A percentile compares a stretch with the other conserved stretches of the same genome.
phyloP scores from a whole-genome alignment of 2,888 invertebrate species.

The Villa cingulata region DNA sequence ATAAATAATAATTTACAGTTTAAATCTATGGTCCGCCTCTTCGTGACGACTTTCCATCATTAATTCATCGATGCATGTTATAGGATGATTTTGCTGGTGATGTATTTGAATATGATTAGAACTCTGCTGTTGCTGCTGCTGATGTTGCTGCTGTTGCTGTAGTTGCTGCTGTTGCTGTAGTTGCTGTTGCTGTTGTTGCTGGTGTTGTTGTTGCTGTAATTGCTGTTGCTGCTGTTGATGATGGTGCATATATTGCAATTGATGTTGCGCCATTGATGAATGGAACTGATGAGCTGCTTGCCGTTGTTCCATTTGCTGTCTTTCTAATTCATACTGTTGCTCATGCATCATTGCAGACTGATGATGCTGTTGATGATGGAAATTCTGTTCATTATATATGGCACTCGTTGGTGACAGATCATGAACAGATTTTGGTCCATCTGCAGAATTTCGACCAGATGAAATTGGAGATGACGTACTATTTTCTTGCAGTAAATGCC shows the following conservation, averaged over 20 bases:
- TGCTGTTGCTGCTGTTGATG: slow-evolving; percentile 12
- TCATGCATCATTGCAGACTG: neutral
- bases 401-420: neutral
- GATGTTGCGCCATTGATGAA: slow-evolving; percentile 6
- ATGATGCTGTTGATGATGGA: slow-evolving; percentile 10
- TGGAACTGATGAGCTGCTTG: slow-evolving; percentile 13
- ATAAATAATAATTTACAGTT: slow-evolving; percentile 26
- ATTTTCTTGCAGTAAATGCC: neutral
- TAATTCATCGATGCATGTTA: slow-evolving; percentile 23
- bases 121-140: slow-evolving; percentile 13
- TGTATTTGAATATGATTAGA: slow-evolving; percentile 12
- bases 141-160: slow-evolving; percentile 22
- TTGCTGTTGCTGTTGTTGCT: slow-evolving; percentile 29
- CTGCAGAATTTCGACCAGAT: neutral
- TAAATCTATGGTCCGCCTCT: slow-evolving; percentile 25
- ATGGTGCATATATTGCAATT: slow-evolving; percentile 12
- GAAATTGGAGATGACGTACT: neutral
- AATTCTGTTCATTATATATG: neutral
- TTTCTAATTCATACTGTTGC: neutral
- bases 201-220: slow-evolving; percentile 20
- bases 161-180: slow-evolving; percentile 21
- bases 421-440: neutral
- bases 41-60: slow-evolving; percentile 32
- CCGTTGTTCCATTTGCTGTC: neutral
- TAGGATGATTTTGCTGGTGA: slow-evolving; percentile 14